Evolutionary conservation across 2,797 vertebrate genomes (phyloP), one percentile per base, ranked within the genome.

Genomic region (Acipenser ruthenus): DNA sequence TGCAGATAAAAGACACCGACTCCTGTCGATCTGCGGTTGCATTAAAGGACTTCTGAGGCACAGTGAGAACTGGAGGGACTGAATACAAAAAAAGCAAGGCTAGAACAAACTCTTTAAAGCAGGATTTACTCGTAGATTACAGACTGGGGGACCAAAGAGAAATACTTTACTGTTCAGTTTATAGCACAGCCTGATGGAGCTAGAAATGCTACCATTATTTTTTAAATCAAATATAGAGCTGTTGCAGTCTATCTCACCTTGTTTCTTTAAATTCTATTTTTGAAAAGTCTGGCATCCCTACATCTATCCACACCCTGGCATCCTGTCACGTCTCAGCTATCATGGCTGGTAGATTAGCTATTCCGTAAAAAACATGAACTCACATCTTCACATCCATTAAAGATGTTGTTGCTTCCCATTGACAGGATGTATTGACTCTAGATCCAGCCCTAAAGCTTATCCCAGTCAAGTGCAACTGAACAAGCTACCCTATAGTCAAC

Each of bases 21-120:
- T 98, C 97, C 75, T 94, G 93, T 73, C 94, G 88, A 81, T 98
- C 95, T 0, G 96, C 96, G 4, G 96, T 99, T 70, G 97, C 96
- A 7, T 99, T 99, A 79, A 96, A 97, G 63, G 90, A 90, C 82
- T 89, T 95, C 81, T 96, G 94, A n/a, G 87, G 87, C 74, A 95
- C 84, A 0, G 84, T 84, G 75, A 99, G 80, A 69, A 86, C 84
- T 4, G 96, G 96, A 0, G 96, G 96, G 68, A 99, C 97, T 99
- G 81, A 63, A 55, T 5, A 37, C 37, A 37, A 37, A 37, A 37
- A 37, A 18, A 37, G 37, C 4, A 37, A 37, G 37, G 37, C 4
- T 37, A 37, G 37, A 37, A 37, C 37, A 5, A 37, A 4, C 12
- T 4, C 11, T 6, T 50, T 6, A 23, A 50, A 55, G 12, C 8